Base-by-base conservation (phyloP, 2,797 vertebrate species). In the Phoebastria nigripes region DNA sequence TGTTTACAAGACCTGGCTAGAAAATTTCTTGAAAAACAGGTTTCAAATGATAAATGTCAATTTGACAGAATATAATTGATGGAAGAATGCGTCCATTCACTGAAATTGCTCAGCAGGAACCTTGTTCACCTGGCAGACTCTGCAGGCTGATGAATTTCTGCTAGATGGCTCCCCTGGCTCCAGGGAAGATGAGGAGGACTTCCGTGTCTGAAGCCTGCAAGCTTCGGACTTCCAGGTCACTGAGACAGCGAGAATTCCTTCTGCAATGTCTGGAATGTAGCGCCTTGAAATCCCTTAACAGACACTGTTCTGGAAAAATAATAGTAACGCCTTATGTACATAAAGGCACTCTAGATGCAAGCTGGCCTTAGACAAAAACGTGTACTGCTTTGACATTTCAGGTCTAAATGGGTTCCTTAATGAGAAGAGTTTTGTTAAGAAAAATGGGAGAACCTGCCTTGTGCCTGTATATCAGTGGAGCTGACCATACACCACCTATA, bases 121-220 rank as follows among this genome's bases (percentile, higher is more conserved):
- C 70, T 95, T 73, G 77, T 77, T 96, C 81, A 96, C 62, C 81
- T 93, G 94, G 92, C 88, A 94, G 70, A 92, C n/a, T 79, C 47
- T 52, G 24, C 63, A 63, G 41, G 42, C 42, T 89, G 51, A 87
- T 80, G 44, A 89, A 44, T 89, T 92, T 92, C 92, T 89, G 74
- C 78, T 80, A 74, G 82, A 74, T 49, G 52, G 69, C 52, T 94
- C 49, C 41, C 37, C 42, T 89, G 74, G 74, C 49, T 87, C 55
- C 47, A 70, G 61, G 51, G 44, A 84, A 56, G 71, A 86, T 54
- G 56, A 87, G 54, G 35, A 91, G 9, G 69, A 71, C 58, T 77
- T 89, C 28, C 0, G 4, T 12, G 46, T 62, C 47, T 66, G 66
- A 72, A 87, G 42, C 26, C n/a, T 66, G 2, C 0, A 2, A 58